phyloP scores from a whole-genome alignment of 2,888 invertebrate species.

The Sinodicranocentrus sp. region DNA sequence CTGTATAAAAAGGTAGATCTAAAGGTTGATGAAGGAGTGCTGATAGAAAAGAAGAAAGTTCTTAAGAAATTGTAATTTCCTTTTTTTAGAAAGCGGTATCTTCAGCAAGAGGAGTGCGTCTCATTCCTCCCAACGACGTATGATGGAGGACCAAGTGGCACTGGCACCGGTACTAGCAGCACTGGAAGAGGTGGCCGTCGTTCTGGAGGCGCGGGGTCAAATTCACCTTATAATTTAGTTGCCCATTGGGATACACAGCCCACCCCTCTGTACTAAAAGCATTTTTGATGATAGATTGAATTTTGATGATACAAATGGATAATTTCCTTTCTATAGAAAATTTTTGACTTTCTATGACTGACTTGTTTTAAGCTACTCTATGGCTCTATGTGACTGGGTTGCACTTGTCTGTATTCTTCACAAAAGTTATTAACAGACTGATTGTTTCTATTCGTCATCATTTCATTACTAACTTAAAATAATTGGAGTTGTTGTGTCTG shows the following conservation, averaged over 20 bases:
- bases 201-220: slow-evolving; percentile 76
- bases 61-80: slow-evolving; percentile 3
- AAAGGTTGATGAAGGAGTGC: too few relatives aligned
- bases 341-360: slow-evolving; percentile 18
- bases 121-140: slow-evolving; percentile 83
- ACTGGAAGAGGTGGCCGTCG: slow-evolving; percentile 73
- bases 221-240: slow-evolving; percentile 76
- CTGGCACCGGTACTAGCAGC: slow-evolving; percentile 68
- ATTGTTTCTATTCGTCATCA: not conserved
- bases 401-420: not conserved
- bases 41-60: too few relatives aligned
- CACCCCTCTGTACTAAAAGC: slow-evolving; percentile 76
- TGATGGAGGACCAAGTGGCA: slow-evolving; percentile 77
- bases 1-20: too few relatives aligned
- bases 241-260: slow-evolving; percentile 75
- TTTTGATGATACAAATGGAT: not conserved
- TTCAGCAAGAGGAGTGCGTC: slow-evolving; percentile 91
- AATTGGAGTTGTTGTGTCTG: too few relatives aligned
- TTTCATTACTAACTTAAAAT: too few relatives aligned
- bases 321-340: not conserved
- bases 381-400: slow-evolving; percentile 9
- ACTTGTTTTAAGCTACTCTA: not conserved
- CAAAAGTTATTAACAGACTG: not conserved
- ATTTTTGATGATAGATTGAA: slow-evolving; percentile 69
- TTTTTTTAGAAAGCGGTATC: slow-evolving; percentile 77